These are phyloP conservation scores for Calidris pygmaea DNA, from an alignment of 2,113 vertebrate species.

Conservation along the genomic window DNA sequence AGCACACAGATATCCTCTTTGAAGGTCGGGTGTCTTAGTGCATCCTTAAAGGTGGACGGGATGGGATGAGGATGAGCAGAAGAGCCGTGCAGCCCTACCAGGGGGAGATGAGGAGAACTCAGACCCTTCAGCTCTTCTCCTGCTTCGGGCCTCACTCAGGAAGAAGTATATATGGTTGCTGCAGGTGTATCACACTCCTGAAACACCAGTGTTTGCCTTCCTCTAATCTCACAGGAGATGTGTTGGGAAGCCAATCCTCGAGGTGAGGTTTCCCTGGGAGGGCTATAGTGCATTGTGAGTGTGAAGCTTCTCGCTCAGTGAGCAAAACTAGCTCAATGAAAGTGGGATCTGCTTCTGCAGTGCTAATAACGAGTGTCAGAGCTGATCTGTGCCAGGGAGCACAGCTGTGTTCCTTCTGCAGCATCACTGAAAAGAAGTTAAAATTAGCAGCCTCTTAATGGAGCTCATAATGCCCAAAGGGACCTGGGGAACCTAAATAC, in stretches of 20 bases:
- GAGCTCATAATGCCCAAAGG: not conserved
- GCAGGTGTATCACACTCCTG: not conserved
- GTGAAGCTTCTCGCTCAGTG: not conserved
- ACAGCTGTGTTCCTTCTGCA: not conserved
- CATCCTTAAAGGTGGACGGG: too few relatives aligned
- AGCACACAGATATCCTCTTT: not conserved
- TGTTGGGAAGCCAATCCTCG: not conserved
- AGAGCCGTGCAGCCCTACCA: too few relatives aligned
- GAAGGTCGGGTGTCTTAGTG: too few relatives aligned
- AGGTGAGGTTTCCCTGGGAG: not conserved
- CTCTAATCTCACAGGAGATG: not conserved
- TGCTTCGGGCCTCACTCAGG: not conserved
- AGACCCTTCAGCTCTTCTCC: too few relatives aligned
- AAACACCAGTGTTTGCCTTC: not conserved
- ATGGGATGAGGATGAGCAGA: too few relatives aligned
- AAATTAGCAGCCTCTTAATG: not conserved
- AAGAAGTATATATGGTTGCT: not conserved
- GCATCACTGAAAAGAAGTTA: not conserved
- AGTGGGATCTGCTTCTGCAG: not conserved
- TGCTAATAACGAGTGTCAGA: not conserved
- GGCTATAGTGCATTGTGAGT: accelerated
- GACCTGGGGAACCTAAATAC: not conserved
- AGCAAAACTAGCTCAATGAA: not conserved
- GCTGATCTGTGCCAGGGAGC: not conserved
- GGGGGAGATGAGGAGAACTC: too few relatives aligned